A percentile compares a stretch with the other conserved stretches of the same genome.
These are phyloP conservation scores for Mesocricetus auratus DNA, from an alignment of 2,113 vertebrate genomes.

Conservation along the genomic window DNA sequence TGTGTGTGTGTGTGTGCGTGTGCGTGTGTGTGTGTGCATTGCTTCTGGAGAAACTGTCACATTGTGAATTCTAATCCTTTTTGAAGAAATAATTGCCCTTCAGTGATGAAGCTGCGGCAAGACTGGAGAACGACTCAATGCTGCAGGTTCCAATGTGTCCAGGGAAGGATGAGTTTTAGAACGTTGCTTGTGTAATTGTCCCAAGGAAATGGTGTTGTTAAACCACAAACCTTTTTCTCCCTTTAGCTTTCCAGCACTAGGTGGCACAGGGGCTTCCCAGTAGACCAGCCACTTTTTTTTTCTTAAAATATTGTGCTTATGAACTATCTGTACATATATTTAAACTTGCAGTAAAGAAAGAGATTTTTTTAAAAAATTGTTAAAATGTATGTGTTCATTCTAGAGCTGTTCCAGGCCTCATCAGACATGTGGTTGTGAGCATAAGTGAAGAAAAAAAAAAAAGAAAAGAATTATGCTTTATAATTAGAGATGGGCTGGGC, in stretches of 20 bases:
- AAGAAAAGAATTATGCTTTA: conserved; percentile 66
- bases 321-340: conserved; percentile 94
- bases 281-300: conserved; percentile 90
- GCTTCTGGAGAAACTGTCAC: conserved; percentile 84
- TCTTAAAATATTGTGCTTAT: conserved; percentile 95
- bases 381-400: conserved; percentile 88
- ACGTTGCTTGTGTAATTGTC: conserved; percentile 90
- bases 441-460: conserved; percentile 70
- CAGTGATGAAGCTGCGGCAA: conserved; percentile 95
- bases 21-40: conserved; percentile 16
- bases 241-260: conserved; percentile 89
- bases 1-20: conserved; percentile 66
- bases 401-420: conserved; percentile 89
- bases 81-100: conserved; percentile 92
- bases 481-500: conserved; percentile 91
- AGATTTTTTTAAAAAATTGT: conserved; percentile 82
- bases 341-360: conserved; percentile 92
- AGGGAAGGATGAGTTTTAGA: conserved; percentile 91
- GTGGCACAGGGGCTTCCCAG: conserved; percentile 89
- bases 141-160: conserved; percentile 92
- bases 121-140: conserved; percentile 98
- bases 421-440: conserved; percentile 88
- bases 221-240: conserved; percentile 86
- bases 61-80: conserved; percentile 90
- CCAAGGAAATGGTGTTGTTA: conserved; percentile 92